Conservation (phyloP, 2,888 invertebrate species). For the Nephrotoma appendiculata region DNA sequence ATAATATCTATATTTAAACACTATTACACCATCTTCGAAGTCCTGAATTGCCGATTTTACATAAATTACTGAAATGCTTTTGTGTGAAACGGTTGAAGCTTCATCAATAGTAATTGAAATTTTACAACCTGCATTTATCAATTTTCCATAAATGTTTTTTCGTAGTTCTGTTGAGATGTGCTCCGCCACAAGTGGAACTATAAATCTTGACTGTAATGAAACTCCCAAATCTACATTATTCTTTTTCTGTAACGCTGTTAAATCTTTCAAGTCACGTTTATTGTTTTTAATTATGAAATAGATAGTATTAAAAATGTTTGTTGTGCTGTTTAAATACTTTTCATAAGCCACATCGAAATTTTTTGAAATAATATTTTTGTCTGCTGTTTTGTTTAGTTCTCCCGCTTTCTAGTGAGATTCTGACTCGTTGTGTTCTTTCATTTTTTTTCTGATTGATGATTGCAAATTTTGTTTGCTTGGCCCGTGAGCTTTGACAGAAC, state of each 20-base stretch:
- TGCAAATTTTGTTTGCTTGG: neutral
- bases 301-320: slow-evolving; percentile 2
- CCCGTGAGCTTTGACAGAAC: slow-evolving; percentile 3
- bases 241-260: neutral
- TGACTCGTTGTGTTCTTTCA: neutral
- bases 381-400: neutral
- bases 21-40: neutral
- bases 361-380: neutral
- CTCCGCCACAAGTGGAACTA: too few relatives aligned
- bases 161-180: neutral
- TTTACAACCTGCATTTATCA: neutral
- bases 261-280: neutral
- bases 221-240: neutral
- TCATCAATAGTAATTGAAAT: neutral
- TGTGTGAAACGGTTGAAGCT: neutral
- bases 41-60: too few relatives aligned
- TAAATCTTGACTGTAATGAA: neutral
- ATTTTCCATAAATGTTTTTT: neutral
- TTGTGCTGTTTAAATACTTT: neutral
- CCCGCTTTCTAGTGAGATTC: neutral
- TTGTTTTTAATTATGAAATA: neutral
- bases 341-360: neutral
- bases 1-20: neutral
- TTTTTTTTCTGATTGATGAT: neutral
- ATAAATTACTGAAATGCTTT: neutral